Evolutionary conservation across 2,113 vertebrate genomes (phyloP).

Genomic region (Trogon melanurus): DNA sequence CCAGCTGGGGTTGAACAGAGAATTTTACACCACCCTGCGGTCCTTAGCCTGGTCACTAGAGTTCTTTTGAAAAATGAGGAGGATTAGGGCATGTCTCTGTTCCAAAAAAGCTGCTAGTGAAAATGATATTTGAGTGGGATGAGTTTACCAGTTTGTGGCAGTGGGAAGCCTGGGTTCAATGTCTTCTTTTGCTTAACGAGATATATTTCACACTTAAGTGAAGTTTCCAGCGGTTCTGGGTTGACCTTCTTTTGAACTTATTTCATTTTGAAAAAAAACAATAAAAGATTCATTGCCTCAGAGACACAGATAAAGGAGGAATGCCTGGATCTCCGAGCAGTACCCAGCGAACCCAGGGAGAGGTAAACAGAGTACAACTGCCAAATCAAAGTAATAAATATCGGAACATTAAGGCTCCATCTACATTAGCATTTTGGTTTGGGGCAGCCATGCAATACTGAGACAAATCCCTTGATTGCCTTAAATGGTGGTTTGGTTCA

Average conservation of each 20-base stretch:
- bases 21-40: neutral
- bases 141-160: neutral
- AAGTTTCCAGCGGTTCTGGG: neutral
- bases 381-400: constrained; percentile 1
- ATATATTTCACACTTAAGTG: neutral
- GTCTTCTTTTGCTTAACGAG: neutral
- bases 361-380: neutral
- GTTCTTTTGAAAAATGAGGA: neutral
- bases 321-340: neutral
- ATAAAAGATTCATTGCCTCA: neutral
- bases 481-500: neutral
- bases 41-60: neutral
- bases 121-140: neutral
- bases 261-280: neutral
- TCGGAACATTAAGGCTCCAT: neutral
- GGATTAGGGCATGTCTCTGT: neutral
- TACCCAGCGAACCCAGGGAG: neutral
- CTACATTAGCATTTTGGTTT: neutral
- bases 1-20: neutral
- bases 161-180: neutral
- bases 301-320: neutral
- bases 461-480: neutral
- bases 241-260: neutral
- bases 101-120: neutral
- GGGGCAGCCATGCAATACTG: neutral